Evolutionary conservation across 35 echinoderm and acorn worm species (phyloP), one percentile per base, ranked within the genome.

Genomic region (Apostichopus californicus): DNA sequence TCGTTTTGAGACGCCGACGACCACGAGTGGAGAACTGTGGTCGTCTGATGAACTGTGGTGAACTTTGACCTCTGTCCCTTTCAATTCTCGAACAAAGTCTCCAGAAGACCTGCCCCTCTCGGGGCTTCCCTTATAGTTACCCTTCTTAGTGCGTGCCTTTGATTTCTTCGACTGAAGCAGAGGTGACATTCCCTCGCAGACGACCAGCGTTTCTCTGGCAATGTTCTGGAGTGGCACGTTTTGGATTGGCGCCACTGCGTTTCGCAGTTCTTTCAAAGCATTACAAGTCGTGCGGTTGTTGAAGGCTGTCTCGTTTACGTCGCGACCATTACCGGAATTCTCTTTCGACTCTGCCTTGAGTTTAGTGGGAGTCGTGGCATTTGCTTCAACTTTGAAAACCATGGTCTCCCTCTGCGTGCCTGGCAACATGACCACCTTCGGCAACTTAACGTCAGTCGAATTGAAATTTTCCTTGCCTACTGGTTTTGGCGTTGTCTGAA

Each of bases 121-220:
- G 24, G 81, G 81, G 14, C 6, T 85, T 6, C n/a, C 57, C 10
- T 6, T 23, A 56, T 58, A 0, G 3, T 8, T 52, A n/a, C 52
- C 72, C 86, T 57, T 6, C 22, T 89, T 82, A 12, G 55, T 82
- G 26, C 80, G 46, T 82, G 80, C 80, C 46, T 53, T 64, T 23
- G 63, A 55, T 46, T 89, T 89, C 86, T 89, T 89, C 10, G 86
- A 72, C 86, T 96, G 86, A 11, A 97, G 91, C 7, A 97, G 86
- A 8, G 95, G 95, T 54, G 95, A 97, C 93, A 97, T 94, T 3
- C 95, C 95, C 6, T 72, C 91, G 65, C 95, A 97, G 3, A 97
- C 77, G 0, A 90, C 46, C 52, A 97, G 87, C 9, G 93, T 97
- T 70, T 93, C 87, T 64, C 93, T 92, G 65, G 78, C 89, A 1